phyloP scores from a whole-genome alignment of 2,113 vertebrate species.

The Phaethornis superciliosus region DNA sequence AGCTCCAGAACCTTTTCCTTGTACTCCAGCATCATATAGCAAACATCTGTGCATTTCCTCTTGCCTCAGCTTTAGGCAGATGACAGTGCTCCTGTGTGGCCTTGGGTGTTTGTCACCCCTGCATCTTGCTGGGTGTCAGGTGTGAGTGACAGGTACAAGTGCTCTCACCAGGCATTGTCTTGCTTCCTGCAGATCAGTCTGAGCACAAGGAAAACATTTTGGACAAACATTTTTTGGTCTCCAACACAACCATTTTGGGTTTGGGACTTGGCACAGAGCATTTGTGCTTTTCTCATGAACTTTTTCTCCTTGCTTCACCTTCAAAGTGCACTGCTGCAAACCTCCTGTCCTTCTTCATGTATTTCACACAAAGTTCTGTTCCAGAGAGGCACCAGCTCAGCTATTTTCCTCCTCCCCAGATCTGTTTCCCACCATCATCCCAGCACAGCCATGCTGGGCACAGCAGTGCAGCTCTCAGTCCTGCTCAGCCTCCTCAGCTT shows the following conservation, averaged over 20 bases:
- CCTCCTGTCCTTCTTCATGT: rapidly evolving
- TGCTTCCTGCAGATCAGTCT: background rate
- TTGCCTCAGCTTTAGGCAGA: background rate
- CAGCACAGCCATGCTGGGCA: conserved; percentile 10
- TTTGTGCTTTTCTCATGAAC: background rate
- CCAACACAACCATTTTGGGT: background rate
- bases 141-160: background rate
- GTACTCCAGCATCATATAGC: background rate
- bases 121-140: background rate
- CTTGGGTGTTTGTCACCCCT: rapidly evolving
- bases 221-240: too few relatives aligned
- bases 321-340: background rate
- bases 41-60: background rate
- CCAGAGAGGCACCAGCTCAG: background rate
- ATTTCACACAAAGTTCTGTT: background rate
- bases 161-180: background rate
- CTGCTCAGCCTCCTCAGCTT: conserved; percentile 38
- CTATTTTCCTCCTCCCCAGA: background rate
- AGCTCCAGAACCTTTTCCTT: background rate
- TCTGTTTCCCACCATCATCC: background rate
- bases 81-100: rapidly evolving
- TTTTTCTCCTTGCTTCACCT: background rate
- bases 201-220: background rate
- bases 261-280: background rate
- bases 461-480: background rate